Conservation (phyloP, 2,113 vertebrate species). For the Bambusicola thoracicus region DNA sequence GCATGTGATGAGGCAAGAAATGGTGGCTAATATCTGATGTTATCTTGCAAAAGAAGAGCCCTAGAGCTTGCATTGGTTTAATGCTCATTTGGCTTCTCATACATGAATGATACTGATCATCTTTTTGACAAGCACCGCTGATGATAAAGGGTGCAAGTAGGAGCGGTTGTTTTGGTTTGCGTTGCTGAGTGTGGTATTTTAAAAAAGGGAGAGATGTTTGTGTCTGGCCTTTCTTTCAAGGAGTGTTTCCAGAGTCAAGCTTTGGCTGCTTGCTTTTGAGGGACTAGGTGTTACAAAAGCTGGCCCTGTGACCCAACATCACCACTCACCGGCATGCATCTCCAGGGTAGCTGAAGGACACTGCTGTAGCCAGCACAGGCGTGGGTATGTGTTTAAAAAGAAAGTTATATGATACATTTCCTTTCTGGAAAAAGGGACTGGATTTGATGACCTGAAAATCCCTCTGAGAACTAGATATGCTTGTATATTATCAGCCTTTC, state of each 20-base stretch:
- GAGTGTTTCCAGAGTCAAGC: not conserved
- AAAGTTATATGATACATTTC: not conserved
- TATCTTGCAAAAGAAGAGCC: constrained; percentile 58
- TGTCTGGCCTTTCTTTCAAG: not conserved
- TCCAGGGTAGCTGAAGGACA: not conserved
- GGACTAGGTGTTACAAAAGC: not conserved
- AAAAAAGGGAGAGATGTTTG: not conserved
- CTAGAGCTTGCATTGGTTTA: constrained; percentile 63
- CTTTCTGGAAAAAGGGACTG: not conserved
- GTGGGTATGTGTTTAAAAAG: fast-evolving
- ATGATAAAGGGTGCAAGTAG: not conserved
- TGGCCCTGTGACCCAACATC: not conserved
- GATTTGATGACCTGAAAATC: not conserved
- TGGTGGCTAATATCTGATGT: constrained; percentile 55
- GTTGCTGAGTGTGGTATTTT: not conserved
- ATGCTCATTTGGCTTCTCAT: constrained; percentile 56
- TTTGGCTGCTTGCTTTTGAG: not conserved
- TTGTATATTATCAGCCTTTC: not conserved
- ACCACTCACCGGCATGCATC: not conserved
- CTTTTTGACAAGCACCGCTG: constrained; percentile 15
- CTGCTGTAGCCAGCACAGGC: not conserved
- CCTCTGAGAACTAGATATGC: not conserved
- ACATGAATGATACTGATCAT: constrained; percentile 38
- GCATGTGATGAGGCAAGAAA: constrained; percentile 63
- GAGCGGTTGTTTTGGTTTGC: not conserved